phyloP scores from a whole-genome alignment of 2,113 vertebrate species.

The Redunca redunca region DNA sequence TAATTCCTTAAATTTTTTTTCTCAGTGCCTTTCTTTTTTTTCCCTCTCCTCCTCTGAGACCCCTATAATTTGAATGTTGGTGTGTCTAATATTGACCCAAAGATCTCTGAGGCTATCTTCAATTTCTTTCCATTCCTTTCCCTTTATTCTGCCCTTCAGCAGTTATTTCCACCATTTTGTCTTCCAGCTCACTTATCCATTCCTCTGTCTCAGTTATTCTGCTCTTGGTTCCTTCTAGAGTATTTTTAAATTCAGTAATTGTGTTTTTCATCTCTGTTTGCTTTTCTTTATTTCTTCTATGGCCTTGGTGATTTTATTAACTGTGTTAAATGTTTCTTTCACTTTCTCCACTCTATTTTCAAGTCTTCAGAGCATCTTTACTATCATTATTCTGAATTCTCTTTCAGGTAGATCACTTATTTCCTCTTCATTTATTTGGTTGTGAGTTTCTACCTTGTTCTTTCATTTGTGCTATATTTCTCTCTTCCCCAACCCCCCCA shows the following conservation, averaged over 20 bases:
- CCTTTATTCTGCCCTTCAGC: neutral
- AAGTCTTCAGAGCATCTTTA: neutral
- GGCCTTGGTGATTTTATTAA: neutral
- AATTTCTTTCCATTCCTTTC: neutral
- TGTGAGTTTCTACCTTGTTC: neutral
- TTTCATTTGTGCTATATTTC: neutral
- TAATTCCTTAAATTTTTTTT: neutral
- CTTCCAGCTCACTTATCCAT: neutral
- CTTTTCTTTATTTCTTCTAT: neutral
- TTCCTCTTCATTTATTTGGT: neutral
- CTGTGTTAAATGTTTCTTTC: neutral
- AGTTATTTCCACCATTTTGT: neutral
- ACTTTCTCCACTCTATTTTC: neutral
- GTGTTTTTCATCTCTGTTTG: neutral
- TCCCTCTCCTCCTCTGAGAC: neutral
- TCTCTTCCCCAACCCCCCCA: accelerated
- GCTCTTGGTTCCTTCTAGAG: neutral
- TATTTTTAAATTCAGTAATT: neutral
- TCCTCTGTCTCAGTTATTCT: neutral
- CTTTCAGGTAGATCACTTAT: neutral
- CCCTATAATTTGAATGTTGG: neutral
- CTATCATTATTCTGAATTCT: neutral
- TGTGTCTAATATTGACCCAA: neutral
- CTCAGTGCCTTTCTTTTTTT: neutral
- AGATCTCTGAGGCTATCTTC: neutral